phyloP scores from a whole-genome alignment of 2,888 invertebrate genomes.

The Ctenicera cuprea region DNA sequence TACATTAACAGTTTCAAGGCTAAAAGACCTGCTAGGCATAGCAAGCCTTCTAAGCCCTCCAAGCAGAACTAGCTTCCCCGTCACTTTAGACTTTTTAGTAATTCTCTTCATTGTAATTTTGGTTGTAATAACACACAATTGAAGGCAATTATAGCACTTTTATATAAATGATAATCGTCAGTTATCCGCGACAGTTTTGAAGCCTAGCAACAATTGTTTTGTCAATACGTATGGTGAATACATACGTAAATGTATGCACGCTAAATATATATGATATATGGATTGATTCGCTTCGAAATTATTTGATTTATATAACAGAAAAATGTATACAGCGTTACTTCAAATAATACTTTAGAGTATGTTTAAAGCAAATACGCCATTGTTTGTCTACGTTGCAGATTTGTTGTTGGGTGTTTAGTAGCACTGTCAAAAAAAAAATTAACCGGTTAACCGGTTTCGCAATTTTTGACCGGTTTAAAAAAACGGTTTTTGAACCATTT shows the following conservation, averaged over 20 bases:
- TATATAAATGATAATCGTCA: neutral
- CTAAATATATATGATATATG: neutral
- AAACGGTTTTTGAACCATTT: too few relatives aligned
- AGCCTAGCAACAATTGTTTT: slow-evolving; percentile 61
- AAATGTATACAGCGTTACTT: too few relatives aligned
- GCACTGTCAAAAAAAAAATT: too few relatives aligned
- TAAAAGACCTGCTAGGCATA: slow-evolving; percentile 68
- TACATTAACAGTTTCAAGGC: slow-evolving; percentile 66
- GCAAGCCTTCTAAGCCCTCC: slow-evolving; percentile 67
- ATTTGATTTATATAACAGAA: too few relatives aligned
- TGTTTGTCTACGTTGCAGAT: too few relatives aligned
- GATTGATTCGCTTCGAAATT: too few relatives aligned
- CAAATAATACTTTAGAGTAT: too few relatives aligned
- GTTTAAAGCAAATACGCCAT: too few relatives aligned
- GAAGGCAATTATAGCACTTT: slow-evolving; percentile 5
- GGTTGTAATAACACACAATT: neutral
- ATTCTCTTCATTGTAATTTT: slow-evolving; percentile 19
- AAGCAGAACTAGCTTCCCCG: slow-evolving; percentile 62
- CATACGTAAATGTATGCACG: neutral
- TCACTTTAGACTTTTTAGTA: neutral
- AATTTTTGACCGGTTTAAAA: too few relatives aligned
- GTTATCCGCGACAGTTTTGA: neutral
- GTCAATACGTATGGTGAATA: slow-evolving; percentile 52
- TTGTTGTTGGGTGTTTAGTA: too few relatives aligned
- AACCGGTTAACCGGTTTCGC: too few relatives aligned